Evolutionary conservation across 2,888 invertebrate genomes (phyloP).

Genomic region (Apamea anceps): DNA sequence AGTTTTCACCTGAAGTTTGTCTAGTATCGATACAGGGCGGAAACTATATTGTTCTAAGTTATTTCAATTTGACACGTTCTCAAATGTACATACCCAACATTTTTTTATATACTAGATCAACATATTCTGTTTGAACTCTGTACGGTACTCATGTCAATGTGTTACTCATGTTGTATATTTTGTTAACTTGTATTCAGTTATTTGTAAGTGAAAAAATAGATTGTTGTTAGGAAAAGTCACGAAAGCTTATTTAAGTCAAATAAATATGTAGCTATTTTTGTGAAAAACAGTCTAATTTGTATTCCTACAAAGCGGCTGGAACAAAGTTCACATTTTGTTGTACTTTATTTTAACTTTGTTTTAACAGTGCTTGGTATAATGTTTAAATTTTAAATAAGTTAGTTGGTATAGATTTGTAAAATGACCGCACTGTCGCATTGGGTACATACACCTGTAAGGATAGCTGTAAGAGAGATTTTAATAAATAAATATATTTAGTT

Average conservation of each 20-base stretch:
- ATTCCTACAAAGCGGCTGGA: neutral
- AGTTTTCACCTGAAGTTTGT: slow-evolving; percentile 39
- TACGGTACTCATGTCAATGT: neutral
- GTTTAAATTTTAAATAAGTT: neutral
- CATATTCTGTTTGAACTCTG: neutral
- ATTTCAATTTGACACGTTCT: neutral
- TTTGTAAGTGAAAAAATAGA: neutral
- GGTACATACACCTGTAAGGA: neutral
- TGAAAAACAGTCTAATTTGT: neutral
- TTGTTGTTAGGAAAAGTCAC: too few species aligned
- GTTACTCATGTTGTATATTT: neutral
- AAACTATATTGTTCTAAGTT: neutral
- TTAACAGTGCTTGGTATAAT: neutral
- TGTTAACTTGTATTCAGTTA: neutral
- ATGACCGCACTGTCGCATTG: neutral
- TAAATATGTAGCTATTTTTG: neutral
- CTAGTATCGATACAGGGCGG: slow-evolving; percentile 16
- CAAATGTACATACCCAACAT: neutral
- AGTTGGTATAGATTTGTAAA: neutral
- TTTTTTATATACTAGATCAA: too few species aligned
- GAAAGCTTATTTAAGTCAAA: neutral
- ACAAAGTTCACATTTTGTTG: neutral
- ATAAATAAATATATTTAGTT: neutral
- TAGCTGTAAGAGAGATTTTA: neutral
- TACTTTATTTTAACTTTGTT: neutral